phyloP scores from a whole-genome alignment of 2,888 invertebrate species.

The Pediacus dermestoides region DNA sequence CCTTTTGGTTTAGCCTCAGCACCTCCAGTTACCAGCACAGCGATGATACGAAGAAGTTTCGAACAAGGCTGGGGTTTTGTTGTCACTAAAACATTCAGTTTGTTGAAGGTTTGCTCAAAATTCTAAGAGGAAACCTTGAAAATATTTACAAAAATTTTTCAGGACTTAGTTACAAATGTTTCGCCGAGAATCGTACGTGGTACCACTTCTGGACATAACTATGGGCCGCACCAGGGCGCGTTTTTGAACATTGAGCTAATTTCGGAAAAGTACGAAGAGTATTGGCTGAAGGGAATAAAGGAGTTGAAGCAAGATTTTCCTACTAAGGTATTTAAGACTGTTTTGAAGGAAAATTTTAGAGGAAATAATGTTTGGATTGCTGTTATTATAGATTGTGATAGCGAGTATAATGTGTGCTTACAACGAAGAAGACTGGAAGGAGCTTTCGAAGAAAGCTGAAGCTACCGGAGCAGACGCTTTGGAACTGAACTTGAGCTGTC shows the following conservation, averaged over 20 bases:
- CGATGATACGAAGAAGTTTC: slow-evolving; percentile 94
- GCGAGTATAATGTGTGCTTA: slow-evolving; percentile 95
- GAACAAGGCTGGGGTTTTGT: slow-evolving; percentile 96
- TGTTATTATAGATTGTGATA: slow-evolving; percentile 69
- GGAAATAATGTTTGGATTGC: too few species aligned
- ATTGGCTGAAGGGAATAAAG: slow-evolving; percentile 85
- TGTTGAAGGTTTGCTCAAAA: slow-evolving; percentile 77
- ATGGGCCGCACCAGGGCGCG: slow-evolving; percentile 93
- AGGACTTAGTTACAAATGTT: slow-evolving; percentile 92
- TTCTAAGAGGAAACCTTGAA: slow-evolving; percentile 6
- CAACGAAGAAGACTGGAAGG: slow-evolving; percentile 83
- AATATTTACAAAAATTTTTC: too few species aligned
- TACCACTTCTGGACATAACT: slow-evolving; percentile 84
- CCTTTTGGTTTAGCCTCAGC: slow-evolving; percentile 98
- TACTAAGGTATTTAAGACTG: slow-evolving; percentile 59
- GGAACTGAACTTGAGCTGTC: slow-evolving; percentile 95
- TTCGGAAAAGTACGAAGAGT: slow-evolving; percentile 91
- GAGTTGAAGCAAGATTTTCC: slow-evolving; percentile 94
- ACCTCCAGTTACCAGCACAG: slow-evolving; percentile 88
- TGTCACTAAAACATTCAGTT: slow-evolving; percentile 94
- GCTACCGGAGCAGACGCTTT: slow-evolving; percentile 88
- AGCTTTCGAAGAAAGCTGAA: slow-evolving; percentile 73
- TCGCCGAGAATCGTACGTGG: slow-evolving; percentile 96
- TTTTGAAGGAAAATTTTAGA: background rate
- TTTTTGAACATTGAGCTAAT: slow-evolving; percentile 98